Base-by-base conservation (phyloP, 2,888 invertebrate species). In the Meteorus cinctellus region DNA sequence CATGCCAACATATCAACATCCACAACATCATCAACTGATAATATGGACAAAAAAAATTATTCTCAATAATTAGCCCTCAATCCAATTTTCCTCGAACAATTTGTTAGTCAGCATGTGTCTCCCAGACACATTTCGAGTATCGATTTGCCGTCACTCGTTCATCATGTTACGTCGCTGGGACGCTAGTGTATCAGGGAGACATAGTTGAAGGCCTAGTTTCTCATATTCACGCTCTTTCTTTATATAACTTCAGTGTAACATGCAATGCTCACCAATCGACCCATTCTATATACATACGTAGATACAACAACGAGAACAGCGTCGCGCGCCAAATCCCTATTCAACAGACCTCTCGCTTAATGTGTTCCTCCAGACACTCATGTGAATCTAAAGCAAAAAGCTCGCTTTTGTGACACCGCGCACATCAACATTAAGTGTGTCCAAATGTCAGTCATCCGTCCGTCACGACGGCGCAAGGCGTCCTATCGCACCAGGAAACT, bases 381-480 rank as follows among this genome's bases (percentile, higher is more conserved):
- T 19, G n/a, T 55, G 55, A 19, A 36, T 24, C 60, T 16, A 70
- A 60, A 60, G 16, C 55, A 24, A 68, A 55, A 70, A 62, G 62
- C 65, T 19, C 63, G 27, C 41, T 48, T 62, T 19, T 41, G 16
- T 31, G 12, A 14, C 1, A 31, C 12, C 19, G 31, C 31, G 69
- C 55, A 72, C 51, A 62, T 66, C 65, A 68, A 68, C 51, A 67
- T 48, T 55, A 29, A 19, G 41, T 34, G 34, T 67, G 71, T 72
- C 76, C 55, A 82, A 84, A 82, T 82, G 88, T 89, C 89, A 88
- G 84, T 89, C 89, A 89, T 85, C 85, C 83, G 87, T 89, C 87
- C 88, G 88, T 89, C 89, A 89, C 88, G 88, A 86, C 86, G 88
- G 87, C 88, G 87, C 86, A 85, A 86, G 84, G 84, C 84, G 86